Percentiles rank a stretch among this genome's conserved stretches.
Evolutionary conservation across 2,797 vertebrate species (phyloP).

Genomic region (Telmatherina bonti): DNA sequence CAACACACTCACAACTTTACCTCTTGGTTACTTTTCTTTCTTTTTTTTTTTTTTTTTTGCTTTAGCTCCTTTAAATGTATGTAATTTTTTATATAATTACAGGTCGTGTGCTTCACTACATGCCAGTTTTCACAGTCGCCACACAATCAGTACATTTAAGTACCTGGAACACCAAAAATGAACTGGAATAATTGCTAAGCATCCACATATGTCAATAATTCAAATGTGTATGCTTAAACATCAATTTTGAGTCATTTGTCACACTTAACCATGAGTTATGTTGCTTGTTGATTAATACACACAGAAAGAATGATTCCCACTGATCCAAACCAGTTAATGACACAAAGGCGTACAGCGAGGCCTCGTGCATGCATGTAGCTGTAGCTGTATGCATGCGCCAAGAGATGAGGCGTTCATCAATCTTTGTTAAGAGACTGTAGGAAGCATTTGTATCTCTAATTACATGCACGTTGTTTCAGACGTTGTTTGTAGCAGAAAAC

Average conservation of each 20-base stretch:
- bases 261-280: too few species aligned
- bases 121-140: conserved; percentile 5
- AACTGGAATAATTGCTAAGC: conserved; percentile 12
- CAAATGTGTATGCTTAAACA: too few species aligned
- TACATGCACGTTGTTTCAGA: conserved; percentile 48
- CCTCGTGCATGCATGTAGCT: not conserved
- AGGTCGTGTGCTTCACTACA: conserved; percentile 7
- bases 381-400: conserved; percentile 17
- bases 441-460: conserved; percentile 63
- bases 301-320: too few species aligned
- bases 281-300: too few species aligned
- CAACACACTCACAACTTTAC: conserved; percentile 27
- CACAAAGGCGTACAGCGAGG: not conserved
- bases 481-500: conserved; percentile 54
- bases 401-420: conserved; percentile 54
- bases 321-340: too few species aligned
- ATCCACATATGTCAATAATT: not conserved
- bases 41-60: too few species aligned
- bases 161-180: not conserved
- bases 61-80: conserved; percentile 2
- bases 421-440: conserved; percentile 59
- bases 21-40: conserved; percentile 2
- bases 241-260: too few species aligned
- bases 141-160: conserved; percentile 8
- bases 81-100: conserved; percentile 12